These are phyloP conservation scores for Heliconius congener DNA, from an alignment of 1,140 invertebrate genomes.

Conservation along the genomic window DNA sequence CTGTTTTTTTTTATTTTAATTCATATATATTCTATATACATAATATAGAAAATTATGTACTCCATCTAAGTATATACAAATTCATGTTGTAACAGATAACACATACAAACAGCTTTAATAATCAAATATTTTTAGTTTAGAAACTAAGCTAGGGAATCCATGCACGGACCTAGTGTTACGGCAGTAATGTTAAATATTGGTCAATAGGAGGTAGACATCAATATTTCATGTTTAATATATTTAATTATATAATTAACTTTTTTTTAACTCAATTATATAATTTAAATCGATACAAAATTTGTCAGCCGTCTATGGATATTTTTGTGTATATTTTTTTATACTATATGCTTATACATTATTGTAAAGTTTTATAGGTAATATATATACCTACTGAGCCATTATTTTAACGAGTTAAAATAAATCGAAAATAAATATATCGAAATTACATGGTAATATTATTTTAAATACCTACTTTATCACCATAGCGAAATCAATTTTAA, in stretches of 20 bases:
- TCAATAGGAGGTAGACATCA: not conserved
- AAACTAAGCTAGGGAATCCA: not conserved
- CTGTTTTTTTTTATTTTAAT: not conserved
- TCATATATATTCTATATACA: not conserved
- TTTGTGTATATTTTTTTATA: not conserved
- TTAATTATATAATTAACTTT: no score
- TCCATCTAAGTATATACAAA: not conserved
- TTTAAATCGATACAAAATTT: not conserved
- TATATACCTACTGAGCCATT: not conserved
- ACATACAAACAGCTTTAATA: constrained; percentile 8
- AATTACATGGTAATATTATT: not conserved
- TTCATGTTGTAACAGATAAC: not conserved
- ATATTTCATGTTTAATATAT: not conserved
- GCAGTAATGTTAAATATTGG: not conserved
- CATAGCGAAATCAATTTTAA: no score
- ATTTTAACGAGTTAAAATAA: not conserved
- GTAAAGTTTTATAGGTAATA: not conserved
- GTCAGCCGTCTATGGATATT: not conserved
- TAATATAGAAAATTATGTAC: not conserved
- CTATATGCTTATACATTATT: not conserved
- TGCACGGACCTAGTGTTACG: not conserved
- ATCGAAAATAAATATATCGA: not conserved
- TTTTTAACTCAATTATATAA: not conserved
- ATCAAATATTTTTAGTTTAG: not conserved
- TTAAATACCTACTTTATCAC: no score